A percentile compares a stretch with the other conserved stretches of the same genome.
Evolutionary conservation across 2,113 vertebrate genomes (phyloP).

Genomic region (Anguilla rostrata): DNA sequence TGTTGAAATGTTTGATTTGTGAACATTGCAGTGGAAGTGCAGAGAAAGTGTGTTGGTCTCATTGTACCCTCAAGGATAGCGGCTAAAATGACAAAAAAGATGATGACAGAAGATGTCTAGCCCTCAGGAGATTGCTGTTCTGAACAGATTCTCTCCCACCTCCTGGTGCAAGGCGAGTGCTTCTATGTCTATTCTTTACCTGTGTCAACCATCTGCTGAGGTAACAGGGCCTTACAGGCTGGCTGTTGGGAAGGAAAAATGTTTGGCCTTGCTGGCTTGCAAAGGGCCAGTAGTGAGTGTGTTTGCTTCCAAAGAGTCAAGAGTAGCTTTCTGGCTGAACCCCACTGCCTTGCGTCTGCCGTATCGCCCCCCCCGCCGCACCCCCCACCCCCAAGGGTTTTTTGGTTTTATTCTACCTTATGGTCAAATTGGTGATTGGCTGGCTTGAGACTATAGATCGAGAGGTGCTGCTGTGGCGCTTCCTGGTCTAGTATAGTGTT

Average conservation of each 20-base stretch:
- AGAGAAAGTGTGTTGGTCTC: neutral
- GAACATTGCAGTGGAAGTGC: neutral
- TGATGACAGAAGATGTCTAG: neutral
- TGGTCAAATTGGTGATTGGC: neutral
- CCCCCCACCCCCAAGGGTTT: neutral
- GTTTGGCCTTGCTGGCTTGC: neutral
- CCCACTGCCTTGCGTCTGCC: neutral
- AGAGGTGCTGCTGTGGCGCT: neutral
- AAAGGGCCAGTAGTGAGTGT: neutral
- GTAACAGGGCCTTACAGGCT: neutral
- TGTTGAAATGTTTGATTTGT: neutral
- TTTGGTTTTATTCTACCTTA: neutral
- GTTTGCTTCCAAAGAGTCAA: neutral
- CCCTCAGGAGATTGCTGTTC: neutral
- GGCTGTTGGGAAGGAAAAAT: neutral
- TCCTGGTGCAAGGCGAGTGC: neutral
- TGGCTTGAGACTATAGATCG: neutral
- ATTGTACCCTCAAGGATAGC: constrained; percentile 22
- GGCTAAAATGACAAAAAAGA: neutral
- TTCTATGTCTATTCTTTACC: constrained; percentile 33
- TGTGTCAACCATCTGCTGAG: constrained; percentile 39
- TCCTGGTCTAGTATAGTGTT: neutral
- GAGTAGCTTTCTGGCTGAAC: neutral
- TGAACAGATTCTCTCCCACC: constrained; percentile 29
- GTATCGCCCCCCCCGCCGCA: too few relatives aligned